Evolutionary conservation across 2,888 invertebrate genomes (phyloP).

Genomic region (Eristalis arbustorum): DNA sequence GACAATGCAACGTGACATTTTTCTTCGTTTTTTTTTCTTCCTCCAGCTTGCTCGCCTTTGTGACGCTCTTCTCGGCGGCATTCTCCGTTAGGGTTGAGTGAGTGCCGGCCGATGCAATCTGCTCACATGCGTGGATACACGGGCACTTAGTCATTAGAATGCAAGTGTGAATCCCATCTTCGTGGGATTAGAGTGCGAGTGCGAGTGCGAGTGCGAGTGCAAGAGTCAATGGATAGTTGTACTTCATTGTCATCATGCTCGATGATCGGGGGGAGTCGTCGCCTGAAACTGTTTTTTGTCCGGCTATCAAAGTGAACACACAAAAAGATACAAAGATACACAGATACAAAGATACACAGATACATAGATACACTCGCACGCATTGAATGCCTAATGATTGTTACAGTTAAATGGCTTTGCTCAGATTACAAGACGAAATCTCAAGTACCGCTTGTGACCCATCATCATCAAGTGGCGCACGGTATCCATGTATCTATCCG

Average conservation of each 20-base stretch:
- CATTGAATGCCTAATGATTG: conserved; percentile 49
- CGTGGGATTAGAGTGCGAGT: conserved; percentile 47
- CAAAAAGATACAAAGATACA: not conserved
- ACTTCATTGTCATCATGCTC: conserved; percentile 43
- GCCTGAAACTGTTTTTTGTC: conserved; percentile 29
- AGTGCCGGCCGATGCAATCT: conserved; percentile 24
- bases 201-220: not conserved
- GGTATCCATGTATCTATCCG: not conserved
- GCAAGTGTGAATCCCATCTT: conserved; percentile 54
- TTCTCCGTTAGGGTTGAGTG: conserved; percentile 62
- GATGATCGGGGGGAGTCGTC: conserved; percentile 30
- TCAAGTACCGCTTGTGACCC: conserved; percentile 42
- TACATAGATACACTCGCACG: not conserved
- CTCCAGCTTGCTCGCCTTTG: too few relatives aligned
- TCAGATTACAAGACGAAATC: conserved; percentile 28
- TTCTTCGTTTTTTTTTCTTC: conserved; percentile 1
- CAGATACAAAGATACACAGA: not conserved
- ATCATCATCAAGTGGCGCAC: not conserved
- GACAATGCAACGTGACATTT: conserved; percentile 47
- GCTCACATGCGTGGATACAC: not conserved
- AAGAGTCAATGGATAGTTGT: not conserved
- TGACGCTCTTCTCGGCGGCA: not conserved
- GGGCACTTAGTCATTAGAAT: conserved; percentile 51
- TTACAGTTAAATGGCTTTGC: conserved; percentile 52
- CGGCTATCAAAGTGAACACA: not conserved